Base-by-base conservation (phyloP, 2,888 invertebrate species). In the Coremacera marginata region DNA sequence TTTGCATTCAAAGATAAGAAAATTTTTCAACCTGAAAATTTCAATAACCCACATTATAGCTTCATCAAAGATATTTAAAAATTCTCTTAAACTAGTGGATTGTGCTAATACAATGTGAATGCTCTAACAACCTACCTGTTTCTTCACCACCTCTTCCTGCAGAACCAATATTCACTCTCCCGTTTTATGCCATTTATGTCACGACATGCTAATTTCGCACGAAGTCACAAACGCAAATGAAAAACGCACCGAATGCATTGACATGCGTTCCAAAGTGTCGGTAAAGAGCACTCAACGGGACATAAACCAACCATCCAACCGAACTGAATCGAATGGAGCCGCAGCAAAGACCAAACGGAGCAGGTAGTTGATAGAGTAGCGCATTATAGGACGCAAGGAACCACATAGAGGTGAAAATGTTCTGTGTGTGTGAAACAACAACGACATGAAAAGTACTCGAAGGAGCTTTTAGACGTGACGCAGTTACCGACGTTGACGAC, bases 161-260 rank as follows among this genome's bases (percentile, higher is more conserved):
- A 51, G 31, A 14, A 1, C 44, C 44, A 44, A 11, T 11, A 11
- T 44, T 11, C 14, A 44, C 2, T 44, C 37, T 34, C 37, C 27
- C 49, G 27, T 55, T 68, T 67, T 84, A 85, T 86, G 84, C 86
- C 84, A 85, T 85, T 86, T 86, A 84, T 86, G 84, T 86, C 86
- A 84, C 86, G 84, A 84, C 84, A 84, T 84, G 84, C 84, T 84
- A 84, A 86, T 84, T 84, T 86, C 86, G 84, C 86, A 84, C 86
- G 86, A 86, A 84, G 80, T 82, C 82, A 51, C 31, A 34, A 34
- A 72, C 57, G 37, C 57, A 37, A 34, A 34, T 34, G 44, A 31
- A 60, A 60, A 49, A 72, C 72, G 62, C 27, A 62, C 63, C 49
- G 31, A 55, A 16, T 52, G 52, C 51, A 51, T 70, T 27, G 70